These are phyloP conservation scores for Eudyptes chrysolophus DNA, from an alignment of 2,113 vertebrate genomes.

Conservation along the genomic window DNA sequence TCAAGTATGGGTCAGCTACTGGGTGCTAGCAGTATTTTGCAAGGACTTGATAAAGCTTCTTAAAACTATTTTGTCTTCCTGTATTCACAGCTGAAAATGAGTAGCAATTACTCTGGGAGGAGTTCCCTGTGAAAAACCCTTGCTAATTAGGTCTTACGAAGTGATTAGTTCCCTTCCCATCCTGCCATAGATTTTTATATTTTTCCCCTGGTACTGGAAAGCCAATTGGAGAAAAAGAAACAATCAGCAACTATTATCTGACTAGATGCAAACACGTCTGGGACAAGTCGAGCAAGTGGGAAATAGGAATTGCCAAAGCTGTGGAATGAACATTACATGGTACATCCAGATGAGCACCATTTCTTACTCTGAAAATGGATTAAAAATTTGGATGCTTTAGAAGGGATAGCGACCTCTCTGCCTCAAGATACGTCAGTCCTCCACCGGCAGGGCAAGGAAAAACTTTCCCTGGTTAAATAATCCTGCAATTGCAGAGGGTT, in stretches of 20 bases:
- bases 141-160: background rate
- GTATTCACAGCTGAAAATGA: background rate
- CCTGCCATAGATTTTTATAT: background rate
- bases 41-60: background rate
- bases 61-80: background rate
- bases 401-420: too few species aligned
- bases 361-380: background rate
- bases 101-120: background rate
- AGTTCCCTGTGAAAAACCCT: background rate
- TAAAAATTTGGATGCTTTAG: accelerated
- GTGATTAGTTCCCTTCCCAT: background rate
- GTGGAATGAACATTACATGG: accelerated
- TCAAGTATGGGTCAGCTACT: background rate
- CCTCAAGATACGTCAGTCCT: background rate
- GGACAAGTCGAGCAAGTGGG: background rate
- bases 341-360: accelerated
- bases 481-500: background rate
- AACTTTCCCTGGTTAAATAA: background rate
- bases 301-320: background rate
- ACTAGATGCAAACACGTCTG: accelerated
- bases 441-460: background rate
- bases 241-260: background rate
- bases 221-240: background rate
- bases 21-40: background rate
- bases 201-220: background rate